Conservation (phyloP, 2,888 invertebrate genomes). For the Quadriops clusia region DNA sequence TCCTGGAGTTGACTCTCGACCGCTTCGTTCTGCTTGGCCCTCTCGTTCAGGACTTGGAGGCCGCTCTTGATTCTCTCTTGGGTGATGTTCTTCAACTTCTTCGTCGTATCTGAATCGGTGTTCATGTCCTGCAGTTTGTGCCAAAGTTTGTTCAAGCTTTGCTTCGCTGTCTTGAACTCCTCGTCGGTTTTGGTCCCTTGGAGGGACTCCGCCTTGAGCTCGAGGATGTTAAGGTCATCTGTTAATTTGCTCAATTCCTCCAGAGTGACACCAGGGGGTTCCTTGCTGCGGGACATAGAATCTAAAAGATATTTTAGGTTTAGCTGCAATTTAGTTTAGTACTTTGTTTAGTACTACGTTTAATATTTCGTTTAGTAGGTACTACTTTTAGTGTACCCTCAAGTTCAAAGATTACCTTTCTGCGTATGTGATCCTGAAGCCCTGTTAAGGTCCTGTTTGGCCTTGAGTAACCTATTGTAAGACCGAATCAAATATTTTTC, state of each 20-base stretch:
- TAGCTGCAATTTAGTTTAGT: too few relatives aligned
- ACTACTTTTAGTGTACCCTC: too few relatives aligned
- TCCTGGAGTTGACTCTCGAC: constrained; percentile 4
- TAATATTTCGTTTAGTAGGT: too few relatives aligned
- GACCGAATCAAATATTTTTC: constrained; percentile 15
- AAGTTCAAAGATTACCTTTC: too few relatives aligned
- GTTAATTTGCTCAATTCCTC: constrained; percentile 13
- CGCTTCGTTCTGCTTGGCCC: constrained; percentile 17
- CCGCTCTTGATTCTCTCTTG: constrained; percentile 15
- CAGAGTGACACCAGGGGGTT: too few relatives aligned
- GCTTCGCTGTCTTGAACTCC: constrained; percentile 13
- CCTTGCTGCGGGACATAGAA: too few relatives aligned
- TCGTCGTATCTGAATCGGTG: constrained; percentile 10
- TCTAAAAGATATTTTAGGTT: too few relatives aligned
- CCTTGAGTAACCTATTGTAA: constrained; percentile 16
- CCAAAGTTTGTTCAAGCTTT: constrained; percentile 15
- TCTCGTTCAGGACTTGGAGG: constrained; percentile 13
- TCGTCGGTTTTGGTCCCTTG: constrained; percentile 10
- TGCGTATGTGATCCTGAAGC: too few relatives aligned
- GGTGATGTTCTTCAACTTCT: constrained; percentile 9
- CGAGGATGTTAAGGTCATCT: constrained; percentile 13
- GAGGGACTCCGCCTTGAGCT: constrained; percentile 11
- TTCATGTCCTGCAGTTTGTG: constrained; percentile 13
- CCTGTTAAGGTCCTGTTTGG: too few relatives aligned
- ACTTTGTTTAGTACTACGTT: too few relatives aligned